Evolutionary conservation across 2,888 invertebrate species (phyloP).

Genomic region (Caenorhabditis panamensis): DNA sequence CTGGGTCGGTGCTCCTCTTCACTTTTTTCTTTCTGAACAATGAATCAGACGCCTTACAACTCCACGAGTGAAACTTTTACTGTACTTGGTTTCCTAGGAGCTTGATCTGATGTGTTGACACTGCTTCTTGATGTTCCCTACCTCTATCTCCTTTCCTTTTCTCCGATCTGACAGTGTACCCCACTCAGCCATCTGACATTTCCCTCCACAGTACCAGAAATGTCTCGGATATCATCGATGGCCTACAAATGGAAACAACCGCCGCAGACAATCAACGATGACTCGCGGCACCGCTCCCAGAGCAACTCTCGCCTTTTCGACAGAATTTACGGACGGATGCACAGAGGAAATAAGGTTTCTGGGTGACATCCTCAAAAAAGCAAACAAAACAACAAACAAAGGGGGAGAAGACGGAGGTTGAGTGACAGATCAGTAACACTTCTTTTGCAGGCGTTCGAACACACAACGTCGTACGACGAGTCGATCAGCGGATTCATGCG

Average conservation of each 20-base stretch:
- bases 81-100: too few species aligned
- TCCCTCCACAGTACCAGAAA: constrained; percentile 41
- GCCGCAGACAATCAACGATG: constrained; percentile 63
- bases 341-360: constrained; percentile 54
- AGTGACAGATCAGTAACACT: constrained; percentile 13
- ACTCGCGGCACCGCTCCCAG: constrained; percentile 67
- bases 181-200: constrained; percentile 20
- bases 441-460: constrained; percentile 91
- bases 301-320: constrained; percentile 72
- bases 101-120: too few species aligned
- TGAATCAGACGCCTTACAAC: background rate
- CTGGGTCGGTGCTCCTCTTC: background rate
- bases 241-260: constrained; percentile 73
- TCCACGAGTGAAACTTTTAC: background rate
- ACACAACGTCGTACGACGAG: constrained; percentile 94
- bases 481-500: constrained; percentile 97
- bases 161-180: background rate
- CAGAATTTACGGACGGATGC: constrained; percentile 64
- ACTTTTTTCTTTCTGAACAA: background rate
- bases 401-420: background rate
- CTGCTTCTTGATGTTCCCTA: too few species aligned
- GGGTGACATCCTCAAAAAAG: constrained; percentile 35
- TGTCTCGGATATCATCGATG: constrained; percentile 81
- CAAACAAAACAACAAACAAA: constrained; percentile 4
- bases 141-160: background rate